phyloP scores from a whole-genome alignment of 2,888 invertebrate species.

The Caenorhabditis japonica region DNA sequence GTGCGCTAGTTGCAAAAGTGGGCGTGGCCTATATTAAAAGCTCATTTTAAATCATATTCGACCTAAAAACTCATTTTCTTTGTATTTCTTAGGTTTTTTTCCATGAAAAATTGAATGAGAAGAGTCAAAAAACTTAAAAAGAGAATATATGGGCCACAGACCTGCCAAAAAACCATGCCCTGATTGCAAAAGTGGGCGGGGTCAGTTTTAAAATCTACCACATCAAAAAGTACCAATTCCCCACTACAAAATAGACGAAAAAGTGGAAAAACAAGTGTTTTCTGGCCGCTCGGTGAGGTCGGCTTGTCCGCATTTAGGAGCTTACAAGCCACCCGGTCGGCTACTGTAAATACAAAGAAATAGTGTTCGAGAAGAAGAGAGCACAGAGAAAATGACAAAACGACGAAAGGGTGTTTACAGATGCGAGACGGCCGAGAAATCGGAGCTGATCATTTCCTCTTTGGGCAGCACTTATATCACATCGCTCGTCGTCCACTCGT shows the following conservation, averaged over 20 bases:
- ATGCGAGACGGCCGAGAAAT: constrained; percentile 58
- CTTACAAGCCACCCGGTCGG: constrained; percentile 41
- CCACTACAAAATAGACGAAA: not conserved
- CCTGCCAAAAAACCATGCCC: too few relatives aligned
- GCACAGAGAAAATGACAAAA: constrained; percentile 5
- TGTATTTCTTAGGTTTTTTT: too few relatives aligned
- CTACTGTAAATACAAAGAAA: constrained; percentile 48
- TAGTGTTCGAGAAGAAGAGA: not conserved
- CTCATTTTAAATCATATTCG: too few relatives aligned
- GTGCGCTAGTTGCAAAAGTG: too few relatives aligned
- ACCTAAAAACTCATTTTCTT: too few relatives aligned
- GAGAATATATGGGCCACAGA: too few relatives aligned
- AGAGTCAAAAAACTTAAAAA: too few relatives aligned
- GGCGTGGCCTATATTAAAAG: too few relatives aligned
- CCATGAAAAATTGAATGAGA: too few relatives aligned
- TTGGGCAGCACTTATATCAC: constrained; percentile 62
- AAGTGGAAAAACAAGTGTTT: not conserved
- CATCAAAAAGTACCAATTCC: too few relatives aligned
- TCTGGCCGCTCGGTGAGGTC: constrained; percentile 11
- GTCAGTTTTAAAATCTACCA: too few relatives aligned
- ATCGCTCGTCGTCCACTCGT: constrained; percentile 64
- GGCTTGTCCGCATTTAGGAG: constrained; percentile 46
- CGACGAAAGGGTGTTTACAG: constrained; percentile 43
- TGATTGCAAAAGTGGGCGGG: too few relatives aligned
- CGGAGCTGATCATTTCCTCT: constrained; percentile 58